These are phyloP conservation scores for Lonchura striata DNA, from an alignment of 2,113 vertebrate genomes.

Conservation along the genomic window DNA sequence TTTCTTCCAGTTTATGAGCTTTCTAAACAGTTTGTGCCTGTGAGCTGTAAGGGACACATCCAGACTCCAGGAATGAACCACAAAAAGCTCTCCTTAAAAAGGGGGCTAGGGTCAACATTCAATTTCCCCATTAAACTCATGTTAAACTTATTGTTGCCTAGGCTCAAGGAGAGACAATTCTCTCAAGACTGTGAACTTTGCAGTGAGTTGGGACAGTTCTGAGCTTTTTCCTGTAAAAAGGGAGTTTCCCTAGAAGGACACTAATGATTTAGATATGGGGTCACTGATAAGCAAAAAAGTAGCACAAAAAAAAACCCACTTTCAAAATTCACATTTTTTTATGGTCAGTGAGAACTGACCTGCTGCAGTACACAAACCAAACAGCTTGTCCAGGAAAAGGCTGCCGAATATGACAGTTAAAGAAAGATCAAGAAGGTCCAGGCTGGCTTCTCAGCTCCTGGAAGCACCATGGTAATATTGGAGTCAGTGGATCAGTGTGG, in stretches of 20 bases:
- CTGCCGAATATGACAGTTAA: neutral
- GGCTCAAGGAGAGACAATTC: neutral
- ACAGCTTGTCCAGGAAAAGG: neutral
- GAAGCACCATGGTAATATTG: fast-evolving
- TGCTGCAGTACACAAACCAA: neutral
- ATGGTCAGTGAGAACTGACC: neutral
- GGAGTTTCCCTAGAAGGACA: neutral
- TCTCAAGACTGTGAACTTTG: neutral
- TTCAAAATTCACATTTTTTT: neutral
- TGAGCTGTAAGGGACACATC: neutral
- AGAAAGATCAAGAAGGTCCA: neutral
- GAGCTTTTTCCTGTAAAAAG: neutral
- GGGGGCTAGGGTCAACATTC: neutral
- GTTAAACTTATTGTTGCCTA: neutral
- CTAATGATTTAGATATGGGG: neutral
- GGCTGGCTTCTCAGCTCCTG: neutral
- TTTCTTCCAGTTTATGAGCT: neutral
- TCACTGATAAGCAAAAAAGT: neutral
- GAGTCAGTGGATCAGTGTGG: neutral
- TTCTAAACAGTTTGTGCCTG: neutral
- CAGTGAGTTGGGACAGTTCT: neutral
- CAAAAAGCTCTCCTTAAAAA: neutral
- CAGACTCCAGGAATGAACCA: neutral
- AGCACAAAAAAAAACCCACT: neutral
- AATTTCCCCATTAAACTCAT: neutral